These are phyloP conservation scores for Nymphalis c-album DNA, from an alignment of 2,888 invertebrate species.

Conservation along the genomic window DNA sequence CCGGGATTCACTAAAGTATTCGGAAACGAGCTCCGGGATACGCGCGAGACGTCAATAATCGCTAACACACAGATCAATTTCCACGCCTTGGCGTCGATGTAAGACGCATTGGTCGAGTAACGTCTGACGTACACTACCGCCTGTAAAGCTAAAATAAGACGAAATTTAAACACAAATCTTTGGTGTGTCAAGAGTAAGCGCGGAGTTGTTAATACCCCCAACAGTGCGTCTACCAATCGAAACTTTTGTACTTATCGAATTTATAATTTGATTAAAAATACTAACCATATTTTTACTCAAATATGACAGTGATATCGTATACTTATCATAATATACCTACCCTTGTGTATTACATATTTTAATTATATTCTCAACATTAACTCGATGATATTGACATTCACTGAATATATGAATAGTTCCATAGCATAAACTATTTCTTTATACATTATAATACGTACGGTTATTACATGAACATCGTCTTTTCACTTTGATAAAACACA, in stretches of 20 bases:
- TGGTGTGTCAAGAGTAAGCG: constrained; percentile 60
- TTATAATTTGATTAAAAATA: neutral
- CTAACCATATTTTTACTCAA: neutral
- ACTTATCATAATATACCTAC: too few species aligned
- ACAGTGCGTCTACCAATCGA: constrained; percentile 11
- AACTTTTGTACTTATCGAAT: neutral
- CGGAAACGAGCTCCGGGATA: constrained; percentile 34
- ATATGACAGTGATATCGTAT: too few species aligned
- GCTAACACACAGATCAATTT: constrained; percentile 44
- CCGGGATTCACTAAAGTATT: constrained; percentile 14
- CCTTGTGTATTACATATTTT: too few species aligned
- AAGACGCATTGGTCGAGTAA: constrained; percentile 77
- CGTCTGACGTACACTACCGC: constrained; percentile 77
- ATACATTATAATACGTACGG: too few species aligned
- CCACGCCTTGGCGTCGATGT: constrained; percentile 65
- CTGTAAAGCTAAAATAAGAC: constrained; percentile 82
- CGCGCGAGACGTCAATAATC: constrained; percentile 20
- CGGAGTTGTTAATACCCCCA: constrained; percentile 62
- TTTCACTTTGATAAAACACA: too few species aligned
- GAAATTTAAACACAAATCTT: constrained; percentile 82
- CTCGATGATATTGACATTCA: too few species aligned
- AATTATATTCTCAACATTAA: too few species aligned
- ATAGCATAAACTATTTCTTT: too few species aligned
- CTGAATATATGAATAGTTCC: too few species aligned
- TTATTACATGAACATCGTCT: too few species aligned